phyloP scores from a whole-genome alignment of 1,140 invertebrate genomes.

The Euschistus heros region DNA sequence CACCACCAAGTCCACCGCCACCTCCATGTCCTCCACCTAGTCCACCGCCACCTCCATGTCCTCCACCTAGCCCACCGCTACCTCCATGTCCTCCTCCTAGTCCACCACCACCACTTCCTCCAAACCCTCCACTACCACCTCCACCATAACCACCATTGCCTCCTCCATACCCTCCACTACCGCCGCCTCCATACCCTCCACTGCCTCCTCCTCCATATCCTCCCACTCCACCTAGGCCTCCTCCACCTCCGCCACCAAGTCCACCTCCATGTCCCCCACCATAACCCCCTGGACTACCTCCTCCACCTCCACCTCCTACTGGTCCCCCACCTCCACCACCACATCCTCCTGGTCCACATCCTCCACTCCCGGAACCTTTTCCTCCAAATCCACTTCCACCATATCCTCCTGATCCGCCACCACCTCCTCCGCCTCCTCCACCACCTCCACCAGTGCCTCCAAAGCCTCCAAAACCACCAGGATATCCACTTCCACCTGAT shows the following conservation, averaged over 20 bases:
- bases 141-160: background rate
- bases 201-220: background rate
- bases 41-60: background rate
- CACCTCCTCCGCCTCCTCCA: background rate
- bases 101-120: background rate
- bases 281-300: background rate
- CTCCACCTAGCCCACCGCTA: background rate
- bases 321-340: background rate
- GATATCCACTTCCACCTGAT: background rate
- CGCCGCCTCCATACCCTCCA: background rate
- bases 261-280: background rate
- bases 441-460: conserved; percentile 11
- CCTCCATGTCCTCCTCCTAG: background rate
- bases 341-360: background rate
- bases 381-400: background rate
- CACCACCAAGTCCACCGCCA: background rate
- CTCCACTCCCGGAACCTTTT: background rate
- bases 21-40: background rate
- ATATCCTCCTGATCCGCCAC: background rate
- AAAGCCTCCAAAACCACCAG: background rate
- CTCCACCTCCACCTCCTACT: background rate
- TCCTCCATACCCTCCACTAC: background rate
- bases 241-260: background rate
- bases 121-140: background rate
- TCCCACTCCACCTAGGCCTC: background rate